Evolutionary conservation across 1,140 invertebrate species (phyloP), one percentile per base, ranked within the genome.

Genomic region (Ganaspis sp.): DNA sequence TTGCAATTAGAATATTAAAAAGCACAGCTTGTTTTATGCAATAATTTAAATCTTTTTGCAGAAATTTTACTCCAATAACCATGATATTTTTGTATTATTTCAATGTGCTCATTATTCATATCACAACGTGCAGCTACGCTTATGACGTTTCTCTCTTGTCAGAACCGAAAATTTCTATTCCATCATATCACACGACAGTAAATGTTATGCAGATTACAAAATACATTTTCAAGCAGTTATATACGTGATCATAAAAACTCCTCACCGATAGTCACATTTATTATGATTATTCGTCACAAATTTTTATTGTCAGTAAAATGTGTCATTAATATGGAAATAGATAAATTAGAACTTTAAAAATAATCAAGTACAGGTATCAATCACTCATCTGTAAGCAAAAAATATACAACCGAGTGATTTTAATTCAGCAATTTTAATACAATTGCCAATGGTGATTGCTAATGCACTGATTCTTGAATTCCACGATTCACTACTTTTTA

Each of bases 151-250:
- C 21, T 34, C 58, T 29, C 23, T 64, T 64, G 26, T 64, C 58
- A 64, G 58, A 34, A 64, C 3, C 23, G 26, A 64, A 64, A 64
- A 64, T 64, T 64, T 64, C 58, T 64, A 64, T 64, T 64, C 58
- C 23, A 64, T 15, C 26, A 5, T 29, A 29, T 64, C 58, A 64
- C 26, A 29, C 26, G 9, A 54, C 19, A 54, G 21, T 54, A 26
- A 40, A 40, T 40, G 12, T 49, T 49, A 49, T 49, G 45, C 15
- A 29, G 58, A 29, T 15, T 64, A n/a, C 23, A 26, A 9, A 34
- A 64, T 34, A 64, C 26, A 64, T 64, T 64, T 64, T 29, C 58
- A 26, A 26, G 29, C 23, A 26, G 58, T 34, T 64, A n/a, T n/a
- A 64, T 64, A 64, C 5, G 58, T 26, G 23, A 64, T 26, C 54